Percentiles rank a stretch among this genome's conserved stretches.
Conservation (phyloP, 2,888 invertebrate species). For the Saturnia japonica region DNA sequence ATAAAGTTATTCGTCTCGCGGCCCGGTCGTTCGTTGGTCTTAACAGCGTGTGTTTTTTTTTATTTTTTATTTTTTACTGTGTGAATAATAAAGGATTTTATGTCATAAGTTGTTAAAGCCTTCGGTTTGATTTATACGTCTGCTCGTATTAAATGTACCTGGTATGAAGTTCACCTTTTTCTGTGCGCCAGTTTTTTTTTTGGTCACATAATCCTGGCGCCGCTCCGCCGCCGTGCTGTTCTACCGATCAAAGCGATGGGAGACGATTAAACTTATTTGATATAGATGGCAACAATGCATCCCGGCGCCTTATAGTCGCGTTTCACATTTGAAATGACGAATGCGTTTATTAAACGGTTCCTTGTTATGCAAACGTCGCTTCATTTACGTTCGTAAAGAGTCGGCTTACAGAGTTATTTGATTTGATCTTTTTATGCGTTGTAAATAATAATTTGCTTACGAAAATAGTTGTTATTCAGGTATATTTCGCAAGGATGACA, state of each 20-base stretch:
- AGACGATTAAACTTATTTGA: slow-evolving; percentile 60
- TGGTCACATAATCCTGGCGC: slow-evolving; percentile 47
- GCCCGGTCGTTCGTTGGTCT: slow-evolving; percentile 42
- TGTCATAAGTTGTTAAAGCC: slow-evolving; percentile 73
- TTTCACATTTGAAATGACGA: slow-evolving; percentile 44
- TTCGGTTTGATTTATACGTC: slow-evolving; percentile 70
- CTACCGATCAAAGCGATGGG: slow-evolving; percentile 66
- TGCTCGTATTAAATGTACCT: slow-evolving; percentile 35
- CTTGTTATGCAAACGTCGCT: slow-evolving; percentile 23
- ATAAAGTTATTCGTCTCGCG: slow-evolving; percentile 67
- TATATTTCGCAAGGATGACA: no score
- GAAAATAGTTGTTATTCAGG: not conserved
- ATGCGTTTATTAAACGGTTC: slow-evolving; percentile 26
- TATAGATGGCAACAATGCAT: slow-evolving; percentile 48
- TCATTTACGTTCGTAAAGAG: slow-evolving; percentile 16
- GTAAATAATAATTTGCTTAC: slow-evolving; percentile 9
- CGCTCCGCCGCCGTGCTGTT: slow-evolving; percentile 41
- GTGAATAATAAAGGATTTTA: slow-evolving; percentile 76
- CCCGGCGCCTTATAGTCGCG: slow-evolving; percentile 50
- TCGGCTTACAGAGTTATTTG: slow-evolving; percentile 14
- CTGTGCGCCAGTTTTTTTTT: slow-evolving; percentile 49
- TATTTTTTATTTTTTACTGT: slow-evolving; percentile 58
- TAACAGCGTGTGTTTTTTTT: slow-evolving; percentile 23
- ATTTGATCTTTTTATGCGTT: slow-evolving; percentile 4
- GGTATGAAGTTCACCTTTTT: slow-evolving; percentile 33